Evolutionary conservation across 1,140 invertebrate species (phyloP), one percentile per base, ranked within the genome.

Genomic region (Drosophila busckii): DNA sequence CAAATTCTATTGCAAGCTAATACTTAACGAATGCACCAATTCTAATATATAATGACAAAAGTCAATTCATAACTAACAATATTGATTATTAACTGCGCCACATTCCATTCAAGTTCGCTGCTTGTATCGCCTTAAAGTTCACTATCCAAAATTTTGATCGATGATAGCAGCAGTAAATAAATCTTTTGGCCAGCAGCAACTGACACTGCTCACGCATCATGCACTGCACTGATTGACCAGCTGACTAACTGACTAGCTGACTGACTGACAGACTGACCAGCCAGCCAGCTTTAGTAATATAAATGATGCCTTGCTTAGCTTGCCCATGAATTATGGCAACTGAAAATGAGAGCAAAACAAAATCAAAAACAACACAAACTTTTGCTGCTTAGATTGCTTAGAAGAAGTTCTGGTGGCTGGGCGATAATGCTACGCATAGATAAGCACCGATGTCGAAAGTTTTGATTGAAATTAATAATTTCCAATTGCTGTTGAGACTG

Each of bases 391-490:
- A 46, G 44, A 66, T 66, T 70, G 49, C 54, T 35, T 42, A 31
- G 46, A 35, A 56, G 45, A 35, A 10, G 25, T 10, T 12, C 9
- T 17, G 41, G 19, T 10, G 25, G 45, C 42, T 37, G 40, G 35
- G 45, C 46, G 15, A 54, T 58, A 65, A 71, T 61, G 42, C 63
- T 44, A 75, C 70, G 69, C 69, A 73, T 53, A 75, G 69, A 73
- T 73, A 73, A 73, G 70, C 70, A 69, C 58, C 64, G 42, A 63
- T 59, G 70, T 69, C 52, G 50, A 76, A 73, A 73, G 65, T 75
- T 75, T 75, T 75, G 70, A 75, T 75, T 75, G 70, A 75, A 75
- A 75, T 75, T 75, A 75, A 75, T 75, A 75, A 75, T 75, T 75
- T 75, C 45, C 70, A 75, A 75, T 75, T 75, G 64, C 52, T 32